Conservation (phyloP, 2,113 vertebrate species). For the Chaetops frenatus region DNA sequence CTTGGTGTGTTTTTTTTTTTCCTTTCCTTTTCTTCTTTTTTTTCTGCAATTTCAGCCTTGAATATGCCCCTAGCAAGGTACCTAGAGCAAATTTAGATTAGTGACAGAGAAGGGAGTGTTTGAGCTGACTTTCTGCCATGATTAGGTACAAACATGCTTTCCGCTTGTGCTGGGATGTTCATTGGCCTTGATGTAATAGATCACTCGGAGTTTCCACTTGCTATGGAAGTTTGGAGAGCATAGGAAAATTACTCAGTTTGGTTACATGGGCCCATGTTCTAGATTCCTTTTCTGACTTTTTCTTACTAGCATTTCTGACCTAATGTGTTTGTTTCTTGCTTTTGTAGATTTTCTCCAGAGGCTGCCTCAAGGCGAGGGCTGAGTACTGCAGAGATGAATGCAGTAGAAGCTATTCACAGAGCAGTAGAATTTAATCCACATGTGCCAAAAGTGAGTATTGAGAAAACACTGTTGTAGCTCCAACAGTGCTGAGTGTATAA, state of each 20-base stretch:
- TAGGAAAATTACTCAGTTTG: constrained; percentile 45
- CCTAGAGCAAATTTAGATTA: constrained; percentile 65
- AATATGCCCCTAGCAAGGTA: constrained; percentile 45
- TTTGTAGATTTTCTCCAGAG: constrained; percentile 92
- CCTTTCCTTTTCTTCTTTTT: constrained; percentile 5
- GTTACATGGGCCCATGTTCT: constrained; percentile 61
- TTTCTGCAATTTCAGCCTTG: constrained; percentile 39
- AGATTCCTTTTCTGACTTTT: constrained; percentile 14
- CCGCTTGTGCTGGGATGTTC: constrained; percentile 71
- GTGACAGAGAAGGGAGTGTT: constrained; percentile 62
- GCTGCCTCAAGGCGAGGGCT: constrained; percentile 93
- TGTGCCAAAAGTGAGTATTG: constrained; percentile 92
- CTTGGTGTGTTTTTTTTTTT: background rate
- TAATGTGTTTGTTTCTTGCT: constrained; percentile 61
- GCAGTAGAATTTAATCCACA: constrained; percentile 99
- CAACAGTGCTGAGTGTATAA: background rate
- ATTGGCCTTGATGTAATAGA: constrained; percentile 52
- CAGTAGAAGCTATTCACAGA: constrained; percentile 98
- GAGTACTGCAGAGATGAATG: constrained; percentile 99
- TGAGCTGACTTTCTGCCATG: constrained; percentile 33
- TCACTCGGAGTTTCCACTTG: constrained; percentile 55
- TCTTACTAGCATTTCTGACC: constrained; percentile 42
- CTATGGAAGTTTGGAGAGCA: constrained; percentile 54
- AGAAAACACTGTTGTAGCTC: background rate
- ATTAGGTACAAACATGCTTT: constrained; percentile 63